A percentile compares a stretch with the other conserved stretches of the same genome.
These are phyloP conservation scores for Enteromius mattozi DNA, from an alignment of 2,797 vertebrate genomes.

Conservation along the genomic window DNA sequence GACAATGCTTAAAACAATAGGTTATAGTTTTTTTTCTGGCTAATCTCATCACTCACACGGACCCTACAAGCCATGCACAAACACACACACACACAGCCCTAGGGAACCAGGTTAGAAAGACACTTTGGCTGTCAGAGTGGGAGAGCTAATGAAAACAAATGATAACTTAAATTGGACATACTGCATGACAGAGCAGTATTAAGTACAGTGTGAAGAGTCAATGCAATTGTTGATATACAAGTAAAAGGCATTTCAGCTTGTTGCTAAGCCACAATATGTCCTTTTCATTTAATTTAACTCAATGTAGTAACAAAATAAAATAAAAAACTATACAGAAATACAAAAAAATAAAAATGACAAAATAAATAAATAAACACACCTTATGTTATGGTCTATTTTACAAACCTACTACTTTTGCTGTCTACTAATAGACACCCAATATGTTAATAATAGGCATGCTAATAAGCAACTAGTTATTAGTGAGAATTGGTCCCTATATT, in stretches of 20 bases:
- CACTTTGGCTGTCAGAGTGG: conserved; percentile 63
- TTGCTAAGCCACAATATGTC: not conserved
- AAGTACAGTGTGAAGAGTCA: conserved; percentile 42
- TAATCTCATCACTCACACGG: conserved; percentile 32
- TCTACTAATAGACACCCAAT: not conserved
- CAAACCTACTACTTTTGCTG: not conserved
- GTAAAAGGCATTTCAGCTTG: not conserved
- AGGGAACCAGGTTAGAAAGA: conserved; percentile 51
- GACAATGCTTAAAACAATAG: conserved; percentile 36
- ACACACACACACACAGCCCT: conserved; percentile 29
- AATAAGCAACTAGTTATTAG: not conserved
- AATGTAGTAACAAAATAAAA: not conserved
- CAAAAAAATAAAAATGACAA: not conserved
- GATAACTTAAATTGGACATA: conserved; percentile 52
- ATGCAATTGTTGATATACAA: not conserved
- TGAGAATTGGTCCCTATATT: too few species aligned
- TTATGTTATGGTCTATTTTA: not conserved
- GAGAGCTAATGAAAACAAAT: conserved; percentile 67
- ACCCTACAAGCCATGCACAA: conserved; percentile 34
- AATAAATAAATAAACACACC: not conserved
- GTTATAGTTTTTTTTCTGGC: conserved; percentile 12
- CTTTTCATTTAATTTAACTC: not conserved
- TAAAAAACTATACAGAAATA: not conserved
- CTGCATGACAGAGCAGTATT: conserved; percentile 39
- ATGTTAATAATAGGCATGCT: not conserved